Base-by-base conservation (phyloP, 2,113 vertebrate species). In the Cephalopholis sonnerati region DNA sequence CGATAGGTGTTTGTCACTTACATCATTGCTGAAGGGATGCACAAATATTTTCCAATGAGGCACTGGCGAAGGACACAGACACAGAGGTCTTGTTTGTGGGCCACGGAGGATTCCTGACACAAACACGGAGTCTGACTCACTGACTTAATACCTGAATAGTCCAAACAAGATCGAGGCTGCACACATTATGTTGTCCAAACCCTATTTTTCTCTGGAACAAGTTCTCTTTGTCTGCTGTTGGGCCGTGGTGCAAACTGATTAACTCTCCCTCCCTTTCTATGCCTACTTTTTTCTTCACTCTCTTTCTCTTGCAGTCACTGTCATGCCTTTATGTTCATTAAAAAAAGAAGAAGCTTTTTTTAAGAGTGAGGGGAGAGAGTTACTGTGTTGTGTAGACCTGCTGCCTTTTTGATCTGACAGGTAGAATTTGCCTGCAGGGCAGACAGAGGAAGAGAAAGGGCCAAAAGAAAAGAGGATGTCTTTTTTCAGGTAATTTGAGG, bases 401-500 rank as follows among this genome's bases (percentile, higher is more conserved):
- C 73, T 90, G 81, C 79, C 65, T 88, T 89, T 95, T 93, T 96
- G 94, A 96, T 94, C 92, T 95, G 93, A 93, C 93, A 94, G 91
- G 89, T 88, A 94, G 91, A 94, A 95, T 95, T 93, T 95, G 93
- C 92, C 95, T 72, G 46, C 41, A 6, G 89, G 95, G 89, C 84
- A 94, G 90, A 90, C 77, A 65, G 84, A 90, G 87, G 88, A 92
- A 91, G 87, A 87, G 79, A 93, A 89, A 90, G 88, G 81, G 90
- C 76, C 88, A 90, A 85, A 92, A 91, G 89, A 92, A 93, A 92
- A 92, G 87, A 93, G 91, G 89, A 93, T 93, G 92, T 95, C 90
- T 95, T 85, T 92, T 94, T 93, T 92, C 86, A 80, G 88, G 95
- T 95, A 95, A 96, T 86, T 58, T 85, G 94, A 96, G 93, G 87